These are phyloP conservation scores for Tringa solitaria DNA, from an alignment of 2,113 vertebrate species.

Conservation along the genomic window DNA sequence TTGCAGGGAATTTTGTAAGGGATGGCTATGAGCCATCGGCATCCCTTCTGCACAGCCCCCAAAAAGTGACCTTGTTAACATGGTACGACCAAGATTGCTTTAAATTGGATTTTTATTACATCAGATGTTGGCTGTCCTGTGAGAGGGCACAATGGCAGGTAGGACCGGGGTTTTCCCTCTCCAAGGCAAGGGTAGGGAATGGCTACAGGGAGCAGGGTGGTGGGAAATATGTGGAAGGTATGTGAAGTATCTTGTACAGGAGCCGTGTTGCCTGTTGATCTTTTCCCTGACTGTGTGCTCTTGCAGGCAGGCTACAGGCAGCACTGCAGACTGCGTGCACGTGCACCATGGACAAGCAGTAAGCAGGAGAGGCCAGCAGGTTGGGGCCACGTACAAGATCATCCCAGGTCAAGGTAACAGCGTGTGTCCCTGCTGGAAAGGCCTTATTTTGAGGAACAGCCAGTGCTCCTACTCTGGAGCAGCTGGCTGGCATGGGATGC, in stretches of 20 bases:
- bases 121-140: not conserved
- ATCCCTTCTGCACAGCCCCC: not conserved
- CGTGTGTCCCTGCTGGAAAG: rapidly evolving
- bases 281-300: not conserved
- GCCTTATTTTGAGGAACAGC: not conserved
- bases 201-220: not conserved
- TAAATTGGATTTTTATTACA: not conserved
- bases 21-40: not conserved
- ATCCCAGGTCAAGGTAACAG: not conserved
- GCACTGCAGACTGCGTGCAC: not conserved
- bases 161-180: not conserved
- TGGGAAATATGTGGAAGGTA: not conserved
- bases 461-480: not conserved
- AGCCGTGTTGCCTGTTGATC: not conserved
- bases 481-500: not conserved
- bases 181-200: not conserved
- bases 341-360: not conserved
- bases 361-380: not conserved
- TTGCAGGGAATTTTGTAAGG: not conserved
- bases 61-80: not conserved
- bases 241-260: not conserved
- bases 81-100: not conserved
- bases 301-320: not conserved
- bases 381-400: not conserved
- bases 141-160: not conserved